Evolutionary conservation across 1,140 invertebrate genomes (phyloP).

Genomic region (Nephotettix cincticeps): DNA sequence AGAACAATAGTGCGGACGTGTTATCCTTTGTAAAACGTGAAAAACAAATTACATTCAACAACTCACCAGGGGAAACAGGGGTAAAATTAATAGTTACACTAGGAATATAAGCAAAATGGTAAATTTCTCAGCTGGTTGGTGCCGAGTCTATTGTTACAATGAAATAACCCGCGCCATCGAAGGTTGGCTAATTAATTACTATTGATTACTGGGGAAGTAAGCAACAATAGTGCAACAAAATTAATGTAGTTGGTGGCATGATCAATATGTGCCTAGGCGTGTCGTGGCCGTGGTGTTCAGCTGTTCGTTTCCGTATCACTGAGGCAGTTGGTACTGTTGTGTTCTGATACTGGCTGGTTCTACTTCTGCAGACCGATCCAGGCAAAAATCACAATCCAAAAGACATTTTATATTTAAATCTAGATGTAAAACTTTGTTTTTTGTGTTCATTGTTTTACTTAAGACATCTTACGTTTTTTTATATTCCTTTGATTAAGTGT

Average conservation of each 20-base stretch:
- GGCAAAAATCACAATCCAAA: too few species aligned
- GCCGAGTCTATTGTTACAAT: background rate
- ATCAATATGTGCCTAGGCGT: background rate
- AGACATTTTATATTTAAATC: too few species aligned
- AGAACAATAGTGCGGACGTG: background rate
- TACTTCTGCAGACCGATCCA: too few species aligned
- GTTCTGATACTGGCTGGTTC: too few species aligned
- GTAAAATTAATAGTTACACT: slow-evolving; percentile 7
- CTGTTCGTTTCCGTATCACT: too few species aligned
- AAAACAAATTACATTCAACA: slow-evolving; percentile 2
- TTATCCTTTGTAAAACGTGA: background rate
- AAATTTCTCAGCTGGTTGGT: background rate
- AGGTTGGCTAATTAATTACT: slow-evolving; percentile 4
- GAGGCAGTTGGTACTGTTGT: too few species aligned
- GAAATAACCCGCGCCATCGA: background rate
- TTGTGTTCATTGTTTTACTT: too few species aligned
- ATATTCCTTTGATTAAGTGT: too few species aligned
- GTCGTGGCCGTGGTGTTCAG: too few species aligned
- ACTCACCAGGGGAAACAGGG: background rate
- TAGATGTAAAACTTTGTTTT: too few species aligned
- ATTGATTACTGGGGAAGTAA: background rate
- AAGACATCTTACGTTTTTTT: too few species aligned
- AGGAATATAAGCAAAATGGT: slow-evolving; percentile 4
- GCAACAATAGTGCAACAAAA: slow-evolving; percentile 1
- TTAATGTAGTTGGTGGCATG: background rate